phyloP scores from a whole-genome alignment of 2,113 vertebrate genomes.

The Egretta garzetta region DNA sequence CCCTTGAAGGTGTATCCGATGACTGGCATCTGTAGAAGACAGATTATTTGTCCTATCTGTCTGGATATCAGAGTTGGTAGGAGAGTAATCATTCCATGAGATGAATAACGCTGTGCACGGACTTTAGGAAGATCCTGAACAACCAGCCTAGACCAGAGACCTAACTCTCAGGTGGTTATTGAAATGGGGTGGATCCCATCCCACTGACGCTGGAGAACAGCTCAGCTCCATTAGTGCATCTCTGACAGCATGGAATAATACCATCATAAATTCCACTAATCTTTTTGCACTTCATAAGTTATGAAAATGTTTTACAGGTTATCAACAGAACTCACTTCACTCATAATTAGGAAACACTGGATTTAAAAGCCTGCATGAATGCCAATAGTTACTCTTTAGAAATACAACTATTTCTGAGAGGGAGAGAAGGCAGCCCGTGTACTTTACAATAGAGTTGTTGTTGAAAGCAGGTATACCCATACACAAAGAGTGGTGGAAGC shows the following conservation, averaged over 20 bases:
- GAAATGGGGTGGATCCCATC: neutral
- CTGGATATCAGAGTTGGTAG: neutral
- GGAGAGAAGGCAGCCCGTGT: neutral
- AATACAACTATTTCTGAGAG: neutral
- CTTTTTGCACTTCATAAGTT: neutral
- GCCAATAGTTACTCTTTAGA: neutral
- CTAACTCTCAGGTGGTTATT: neutral
- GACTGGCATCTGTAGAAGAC: neutral
- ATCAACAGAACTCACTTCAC: neutral
- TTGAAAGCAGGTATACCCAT: neutral
- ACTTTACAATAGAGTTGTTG: neutral
- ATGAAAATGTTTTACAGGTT: neutral
- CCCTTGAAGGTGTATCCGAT: neutral
- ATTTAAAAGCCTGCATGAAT: neutral
- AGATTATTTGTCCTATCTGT: neutral
- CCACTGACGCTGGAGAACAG: neutral
- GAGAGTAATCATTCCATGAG: neutral
- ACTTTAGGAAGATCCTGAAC: neutral
- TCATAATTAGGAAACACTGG: neutral
- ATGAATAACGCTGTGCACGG: fast-evolving
- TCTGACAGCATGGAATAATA: neutral
- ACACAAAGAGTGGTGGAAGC: neutral
- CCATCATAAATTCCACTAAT: neutral
- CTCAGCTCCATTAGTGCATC: neutral
- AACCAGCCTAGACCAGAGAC: neutral